These are phyloP conservation scores for Cheilosia vernalis DNA, from an alignment of 2,888 invertebrate species.

Conservation along the genomic window DNA sequence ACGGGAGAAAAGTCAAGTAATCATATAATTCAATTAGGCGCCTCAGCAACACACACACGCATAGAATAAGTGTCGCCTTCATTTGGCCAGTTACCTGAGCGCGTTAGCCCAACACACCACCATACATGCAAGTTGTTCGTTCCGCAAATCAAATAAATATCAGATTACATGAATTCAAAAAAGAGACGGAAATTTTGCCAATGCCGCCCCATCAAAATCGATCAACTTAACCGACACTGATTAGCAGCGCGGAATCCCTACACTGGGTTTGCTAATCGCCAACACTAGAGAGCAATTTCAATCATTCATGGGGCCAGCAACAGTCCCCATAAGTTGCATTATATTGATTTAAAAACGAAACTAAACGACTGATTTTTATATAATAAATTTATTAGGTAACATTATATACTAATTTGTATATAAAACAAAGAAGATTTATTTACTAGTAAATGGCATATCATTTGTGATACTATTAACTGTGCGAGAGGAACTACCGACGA, in stretches of 20 bases:
- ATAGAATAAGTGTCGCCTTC: conserved; percentile 35
- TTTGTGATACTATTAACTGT: conserved; percentile 69
- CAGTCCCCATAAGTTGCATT: conserved; percentile 33
- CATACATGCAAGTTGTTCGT: conserved; percentile 59
- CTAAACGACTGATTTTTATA: conserved; percentile 72
- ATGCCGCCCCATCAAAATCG: conserved; percentile 68
- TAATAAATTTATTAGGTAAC: conserved; percentile 69
- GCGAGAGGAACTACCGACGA: conserved; percentile 29
- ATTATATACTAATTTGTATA: conserved; percentile 72
- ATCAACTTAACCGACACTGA: conserved; percentile 66
- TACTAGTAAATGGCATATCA: conserved; percentile 72
- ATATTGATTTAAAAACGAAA: conserved; percentile 62
- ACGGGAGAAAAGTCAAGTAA: conserved; percentile 34
- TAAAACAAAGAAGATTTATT: conserved; percentile 56
- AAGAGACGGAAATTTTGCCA: conserved; percentile 74
- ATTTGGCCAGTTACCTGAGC: conserved; percentile 43
- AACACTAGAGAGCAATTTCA: conserved; percentile 37
- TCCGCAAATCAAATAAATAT: conserved; percentile 76
- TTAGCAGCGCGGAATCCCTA: conserved; percentile 52
- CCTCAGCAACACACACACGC: neutral
- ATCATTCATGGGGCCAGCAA: conserved; percentile 60
- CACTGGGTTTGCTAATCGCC: conserved; percentile 51
- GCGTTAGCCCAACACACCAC: conserved; percentile 7
- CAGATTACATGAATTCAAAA: conserved; percentile 77
- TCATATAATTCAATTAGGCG: conserved; percentile 68